Evolutionary conservation across 1,140 invertebrate genomes (phyloP), one percentile per base, ranked within the genome.

Genomic region (Aricia agestis): DNA sequence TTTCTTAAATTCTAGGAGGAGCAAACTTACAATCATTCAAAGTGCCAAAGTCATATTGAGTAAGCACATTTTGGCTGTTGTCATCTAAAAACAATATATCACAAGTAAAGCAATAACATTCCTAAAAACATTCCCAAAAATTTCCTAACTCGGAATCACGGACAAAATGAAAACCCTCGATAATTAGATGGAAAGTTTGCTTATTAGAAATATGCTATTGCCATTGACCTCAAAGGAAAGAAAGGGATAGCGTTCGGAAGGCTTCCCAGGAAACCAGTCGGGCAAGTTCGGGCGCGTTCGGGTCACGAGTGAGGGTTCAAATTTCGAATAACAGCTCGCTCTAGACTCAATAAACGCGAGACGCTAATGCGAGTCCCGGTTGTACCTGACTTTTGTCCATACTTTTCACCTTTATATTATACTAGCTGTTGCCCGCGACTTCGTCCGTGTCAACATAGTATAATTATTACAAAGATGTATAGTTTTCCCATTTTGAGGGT

Each of bases 231-330:
- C 19, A 6, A 19, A 6, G 18, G 18, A 4, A 9, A 19, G 59
- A 63, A 25, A 63, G 59, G 59, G 59, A 63, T 17, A 13, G 18
- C 59, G 59, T 25, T 19, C 18, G 18, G 59, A 63, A 63, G 59
- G 17, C 59, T 77, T 77, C 74, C 75, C 81, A 76, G 77, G 71
- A 82, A 84, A 87, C 85, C 84, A 76, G 85, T 85, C 77, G 73
- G 72, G 77, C 82, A 73, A 76, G 78, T 72, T 73, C 80, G 73
- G 72, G 77, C 82, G 74, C 76, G 78, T 72, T 73, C 80, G 76
- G 85, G 84, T 87, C 85, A 87, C 84, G 85, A 85, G 72, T 82
- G 67, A 52, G 71, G 80, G 80, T 85, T 87, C 83, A 78, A 83
- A 85, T 86, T 87, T 83, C 85, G 79, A 80, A 75, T 77, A 77